Evolutionary conservation across 2,113 vertebrate genomes (phyloP).

Genomic region (Pluvianellus socialis): DNA sequence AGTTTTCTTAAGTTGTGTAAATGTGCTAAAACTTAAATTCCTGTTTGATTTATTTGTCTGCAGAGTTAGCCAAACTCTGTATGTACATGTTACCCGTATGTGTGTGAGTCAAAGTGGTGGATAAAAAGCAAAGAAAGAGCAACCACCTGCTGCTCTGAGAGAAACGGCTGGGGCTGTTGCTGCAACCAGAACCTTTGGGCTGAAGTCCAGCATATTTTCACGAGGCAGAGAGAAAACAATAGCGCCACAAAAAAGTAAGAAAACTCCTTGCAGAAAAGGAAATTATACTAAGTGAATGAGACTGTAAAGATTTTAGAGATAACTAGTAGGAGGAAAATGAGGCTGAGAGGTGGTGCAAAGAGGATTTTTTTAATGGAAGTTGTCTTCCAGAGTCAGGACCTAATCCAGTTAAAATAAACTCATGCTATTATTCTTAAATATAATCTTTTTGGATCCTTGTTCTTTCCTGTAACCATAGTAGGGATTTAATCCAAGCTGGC

Average conservation of each 20-base stretch:
- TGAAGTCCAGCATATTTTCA: background rate
- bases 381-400: background rate
- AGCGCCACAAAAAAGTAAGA: background rate
- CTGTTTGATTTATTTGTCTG: background rate
- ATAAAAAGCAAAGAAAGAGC: background rate
- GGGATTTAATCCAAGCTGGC: background rate
- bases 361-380: background rate
- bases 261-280: background rate
- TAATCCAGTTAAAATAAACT: background rate
- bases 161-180: fast-evolving
- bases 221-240: background rate
- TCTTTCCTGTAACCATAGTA: background rate
- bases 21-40: background rate
- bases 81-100: fast-evolving
- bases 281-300: background rate
- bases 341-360: background rate
- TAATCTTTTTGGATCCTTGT: background rate
- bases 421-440: background rate
- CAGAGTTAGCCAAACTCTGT: background rate
- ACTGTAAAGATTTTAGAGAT: background rate
- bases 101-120: background rate
- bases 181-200: background rate
- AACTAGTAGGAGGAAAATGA: background rate
- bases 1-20: background rate
- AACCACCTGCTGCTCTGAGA: background rate